phyloP scores from a whole-genome alignment of 1,140 invertebrate genomes.

The Aphelinus atriplicis region DNA sequence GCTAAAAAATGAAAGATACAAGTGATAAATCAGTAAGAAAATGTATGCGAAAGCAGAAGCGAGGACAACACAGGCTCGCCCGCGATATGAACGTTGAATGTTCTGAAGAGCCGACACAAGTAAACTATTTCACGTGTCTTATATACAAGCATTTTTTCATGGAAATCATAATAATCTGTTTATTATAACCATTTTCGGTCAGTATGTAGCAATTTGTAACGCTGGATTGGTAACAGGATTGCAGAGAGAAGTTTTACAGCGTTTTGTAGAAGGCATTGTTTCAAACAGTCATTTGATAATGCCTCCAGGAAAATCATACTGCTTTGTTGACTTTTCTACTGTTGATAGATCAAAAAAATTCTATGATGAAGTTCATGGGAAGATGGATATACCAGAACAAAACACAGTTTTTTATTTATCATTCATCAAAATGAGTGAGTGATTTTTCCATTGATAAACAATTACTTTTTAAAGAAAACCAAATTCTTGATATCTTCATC shows the following conservation, averaged over 20 bases:
- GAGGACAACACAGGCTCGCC: slow-evolving; percentile 59
- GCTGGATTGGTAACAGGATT: slow-evolving; percentile 79
- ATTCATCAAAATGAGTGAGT: slow-evolving; percentile 69
- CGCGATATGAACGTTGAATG: slow-evolving; percentile 64
- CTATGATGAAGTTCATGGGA: slow-evolving; percentile 68
- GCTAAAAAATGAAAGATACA: slow-evolving; percentile 13
- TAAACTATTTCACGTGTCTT: slow-evolving; percentile 41
- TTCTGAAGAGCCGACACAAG: slow-evolving; percentile 57
- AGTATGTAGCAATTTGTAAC: slow-evolving; percentile 77
- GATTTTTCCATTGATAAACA: not conserved
- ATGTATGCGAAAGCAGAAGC: slow-evolving; percentile 61
- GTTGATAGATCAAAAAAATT: slow-evolving; percentile 65
- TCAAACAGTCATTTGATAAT: slow-evolving; percentile 68
- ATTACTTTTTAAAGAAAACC: no score
- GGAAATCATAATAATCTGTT: slow-evolving; percentile 10
- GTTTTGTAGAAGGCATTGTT: slow-evolving; percentile 66
- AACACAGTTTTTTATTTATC: slow-evolving; percentile 72
- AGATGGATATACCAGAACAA: slow-evolving; percentile 65
- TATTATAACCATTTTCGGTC: slow-evolving; percentile 40
- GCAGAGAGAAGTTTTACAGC: slow-evolving; percentile 70
- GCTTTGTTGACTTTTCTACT: slow-evolving; percentile 73
- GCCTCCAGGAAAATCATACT: slow-evolving; percentile 79
- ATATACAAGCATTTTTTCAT: slow-evolving; percentile 17
- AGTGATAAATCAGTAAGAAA: slow-evolving; percentile 48
- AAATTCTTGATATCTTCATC: no score